Evolutionary conservation across 2,113 vertebrate species (phyloP), one percentile per base, ranked within the genome.

Genomic region (Mobula hypostoma): DNA sequence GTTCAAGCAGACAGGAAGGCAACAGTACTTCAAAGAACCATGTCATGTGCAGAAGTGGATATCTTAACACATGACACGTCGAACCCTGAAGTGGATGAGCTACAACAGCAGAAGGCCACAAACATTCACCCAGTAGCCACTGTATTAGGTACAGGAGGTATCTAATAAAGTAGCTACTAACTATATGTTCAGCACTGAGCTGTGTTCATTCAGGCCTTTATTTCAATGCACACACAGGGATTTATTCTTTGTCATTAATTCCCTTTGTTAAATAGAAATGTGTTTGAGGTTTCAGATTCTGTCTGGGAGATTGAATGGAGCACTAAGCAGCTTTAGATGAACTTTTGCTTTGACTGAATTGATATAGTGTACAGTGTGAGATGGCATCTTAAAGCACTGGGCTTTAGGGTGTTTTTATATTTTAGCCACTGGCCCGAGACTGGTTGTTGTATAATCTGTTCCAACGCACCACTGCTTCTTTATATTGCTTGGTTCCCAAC

Each of bases 401-500:
- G 85, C 61, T 90, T 66, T 0, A 66, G 61, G 85, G 61, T 90
- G 85, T 66, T 66, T 90, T 90, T 68, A 63, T 90, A 32, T 63
- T 66, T 61, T 66, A 90, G 66, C 61, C n/a, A 66, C 85, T 90
- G 85, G 85, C n/a, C 5, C 66, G 61, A 90, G 61, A 90, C 29
- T 68, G 85, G n/a, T 90, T 66, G 61, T 27, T 90, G 85, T n/a
- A 32, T 61, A 68, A 90, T 90, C 85, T 90, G 85, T 90, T 90
- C 85, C 85, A 85, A 85, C 48, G 11, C 27, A 4, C 85, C 61
- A 66, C 32, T 90, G 14, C 29, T 61, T 77, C 24, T 77, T 77
- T 77, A 77, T 77, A 77, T 11, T n/a, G 56, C 11, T 40, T 87
- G 56, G 83, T 24, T 90, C 61, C 85, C 61, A 32, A 7, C 66